phyloP scores from a whole-genome alignment of 2,888 invertebrate species.

The Drosophila pseudotalamancana region DNA sequence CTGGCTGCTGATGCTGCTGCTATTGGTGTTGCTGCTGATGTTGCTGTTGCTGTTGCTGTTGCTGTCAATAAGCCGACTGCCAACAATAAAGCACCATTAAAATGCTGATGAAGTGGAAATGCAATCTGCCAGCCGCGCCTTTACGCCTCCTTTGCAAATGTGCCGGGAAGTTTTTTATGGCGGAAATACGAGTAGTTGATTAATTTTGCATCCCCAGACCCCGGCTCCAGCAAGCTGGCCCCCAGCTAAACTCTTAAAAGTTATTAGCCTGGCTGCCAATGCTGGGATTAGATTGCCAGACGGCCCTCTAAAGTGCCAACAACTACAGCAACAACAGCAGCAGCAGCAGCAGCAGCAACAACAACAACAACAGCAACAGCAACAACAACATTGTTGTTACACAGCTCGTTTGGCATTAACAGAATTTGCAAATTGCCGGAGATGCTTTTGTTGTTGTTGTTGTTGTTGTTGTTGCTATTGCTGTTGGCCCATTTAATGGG shows the following conservation, averaged over 20 bases:
- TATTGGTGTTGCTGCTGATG: constrained; percentile 5
- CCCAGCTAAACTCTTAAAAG: constrained; percentile 28
- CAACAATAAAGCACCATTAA: constrained; percentile 56
- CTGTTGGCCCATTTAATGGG: constrained; percentile 17
- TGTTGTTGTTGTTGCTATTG: not conserved
- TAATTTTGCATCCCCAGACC: constrained; percentile 44
- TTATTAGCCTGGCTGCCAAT: constrained; percentile 36
- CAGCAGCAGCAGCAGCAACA: too few species aligned
- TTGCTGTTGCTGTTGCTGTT: constrained; percentile 2
- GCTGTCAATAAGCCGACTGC: constrained; percentile 41
- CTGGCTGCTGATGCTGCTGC: constrained; percentile 7
- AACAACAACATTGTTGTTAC: constrained; percentile 26
- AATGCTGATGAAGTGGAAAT: constrained; percentile 69
- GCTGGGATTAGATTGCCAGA: constrained; percentile 34
- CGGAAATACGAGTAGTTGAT: constrained; percentile 57
- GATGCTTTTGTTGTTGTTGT: not conserved
- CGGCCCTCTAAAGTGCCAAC: constrained; percentile 13
- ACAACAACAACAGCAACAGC: not conserved
- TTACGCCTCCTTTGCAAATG: constrained; percentile 34
- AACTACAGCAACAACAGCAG: not conserved
- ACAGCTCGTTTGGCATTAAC: constrained; percentile 24
- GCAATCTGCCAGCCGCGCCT: constrained; percentile 35
- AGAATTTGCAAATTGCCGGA: constrained; percentile 27
- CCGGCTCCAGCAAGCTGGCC: not conserved
- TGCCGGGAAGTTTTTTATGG: constrained; percentile 53